Conservation (phyloP, 2,888 invertebrate species). For the Caenorhabditis sp. region DNA sequence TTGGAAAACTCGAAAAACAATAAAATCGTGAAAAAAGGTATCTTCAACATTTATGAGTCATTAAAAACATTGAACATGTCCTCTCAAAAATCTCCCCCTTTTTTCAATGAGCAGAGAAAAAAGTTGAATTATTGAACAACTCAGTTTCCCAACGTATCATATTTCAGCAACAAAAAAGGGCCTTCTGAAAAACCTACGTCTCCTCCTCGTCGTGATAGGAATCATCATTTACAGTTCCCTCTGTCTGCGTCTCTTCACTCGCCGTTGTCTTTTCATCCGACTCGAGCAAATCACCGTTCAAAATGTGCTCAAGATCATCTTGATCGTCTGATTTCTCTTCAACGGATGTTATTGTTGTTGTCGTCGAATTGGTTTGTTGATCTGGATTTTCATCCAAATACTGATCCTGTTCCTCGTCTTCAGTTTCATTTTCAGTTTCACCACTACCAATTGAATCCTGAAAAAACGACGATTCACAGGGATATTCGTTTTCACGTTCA, state of each 20-base stretch:
- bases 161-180: too few relatives aligned
- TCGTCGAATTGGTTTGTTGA: background rate
- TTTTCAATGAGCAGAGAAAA: too few relatives aligned
- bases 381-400: background rate
- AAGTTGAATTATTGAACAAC: too few relatives aligned
- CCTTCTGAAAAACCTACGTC: too few relatives aligned
- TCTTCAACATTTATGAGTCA: too few relatives aligned
- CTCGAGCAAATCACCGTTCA: slow-evolving; percentile 6
- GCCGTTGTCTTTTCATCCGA: background rate
- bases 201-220: slow-evolving; percentile 8
- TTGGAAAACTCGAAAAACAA: too few relatives aligned
- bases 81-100: too few relatives aligned
- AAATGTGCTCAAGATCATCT: background rate
- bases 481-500: too few relatives aligned
- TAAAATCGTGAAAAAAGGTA: too few relatives aligned
- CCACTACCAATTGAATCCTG: background rate
- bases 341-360: background rate
- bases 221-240: slow-evolving; percentile 8
- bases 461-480: background rate
- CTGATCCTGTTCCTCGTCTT: too few relatives aligned
- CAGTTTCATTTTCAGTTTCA: background rate
- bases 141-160: too few relatives aligned
- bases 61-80: too few relatives aligned
- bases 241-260: background rate
- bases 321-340: slow-evolving; percentile 18